These are phyloP conservation scores for Ailuropoda melanoleuca DNA, from an alignment of 2,113 vertebrate genomes.

Conservation along the genomic window DNA sequence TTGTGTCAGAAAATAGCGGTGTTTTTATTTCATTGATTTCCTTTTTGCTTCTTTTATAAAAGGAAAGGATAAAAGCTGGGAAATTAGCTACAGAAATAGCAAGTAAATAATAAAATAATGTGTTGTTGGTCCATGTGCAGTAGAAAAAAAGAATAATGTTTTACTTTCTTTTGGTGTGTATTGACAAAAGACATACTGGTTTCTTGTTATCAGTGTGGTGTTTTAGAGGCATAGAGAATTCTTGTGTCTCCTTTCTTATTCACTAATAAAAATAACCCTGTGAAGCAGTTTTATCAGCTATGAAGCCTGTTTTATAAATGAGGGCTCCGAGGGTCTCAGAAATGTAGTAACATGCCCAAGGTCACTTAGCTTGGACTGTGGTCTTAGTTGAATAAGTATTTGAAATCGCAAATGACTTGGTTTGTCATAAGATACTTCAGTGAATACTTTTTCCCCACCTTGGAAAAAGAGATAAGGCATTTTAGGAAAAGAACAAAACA, in stretches of 20 bases:
- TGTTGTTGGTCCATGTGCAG: not conserved
- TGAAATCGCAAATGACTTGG: not conserved
- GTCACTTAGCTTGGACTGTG: not conserved
- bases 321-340: not conserved
- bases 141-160: not conserved
- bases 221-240: not conserved
- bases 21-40: conserved; percentile 60
- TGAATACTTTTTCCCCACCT: not conserved
- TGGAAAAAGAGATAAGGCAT: not conserved
- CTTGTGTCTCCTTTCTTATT: not conserved
- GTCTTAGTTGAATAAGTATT: not conserved
- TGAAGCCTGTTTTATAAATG: not conserved
- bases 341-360: not conserved
- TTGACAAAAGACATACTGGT: not conserved
- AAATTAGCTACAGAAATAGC: conserved; percentile 44
- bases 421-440: not conserved
- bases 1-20: conserved; percentile 56
- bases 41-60: conserved; percentile 38
- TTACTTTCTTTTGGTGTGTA: not conserved
- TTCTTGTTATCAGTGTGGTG: not conserved
- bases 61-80: conserved; percentile 12
- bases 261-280: not conserved
- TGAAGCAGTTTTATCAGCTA: not conserved
- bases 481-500: not conserved
- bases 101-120: conserved; percentile 56